Conservation (phyloP, 2,113 vertebrate genomes). For the Myocastor coypus region DNA sequence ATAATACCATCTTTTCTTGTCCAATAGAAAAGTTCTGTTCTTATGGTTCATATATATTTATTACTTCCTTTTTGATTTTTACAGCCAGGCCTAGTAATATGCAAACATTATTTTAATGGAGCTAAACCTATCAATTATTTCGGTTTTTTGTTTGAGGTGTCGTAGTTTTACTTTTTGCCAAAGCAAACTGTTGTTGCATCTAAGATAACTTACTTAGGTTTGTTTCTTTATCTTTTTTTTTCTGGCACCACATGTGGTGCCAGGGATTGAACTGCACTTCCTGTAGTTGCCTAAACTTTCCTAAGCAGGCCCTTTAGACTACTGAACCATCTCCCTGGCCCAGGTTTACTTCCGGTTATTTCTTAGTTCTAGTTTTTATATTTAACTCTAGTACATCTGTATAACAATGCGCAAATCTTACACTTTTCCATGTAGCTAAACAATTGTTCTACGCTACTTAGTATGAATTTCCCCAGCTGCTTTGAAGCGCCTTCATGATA, state of each 20-base stretch:
- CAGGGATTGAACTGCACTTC: no score
- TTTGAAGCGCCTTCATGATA: neutral
- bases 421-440: neutral
- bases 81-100: neutral
- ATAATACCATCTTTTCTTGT: neutral
- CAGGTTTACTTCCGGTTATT: neutral
- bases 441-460: neutral
- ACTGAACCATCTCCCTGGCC: no score
- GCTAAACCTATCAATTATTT: neutral
- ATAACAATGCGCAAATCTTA: neutral
- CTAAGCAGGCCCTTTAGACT: no score
- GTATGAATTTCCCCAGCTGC: neutral
- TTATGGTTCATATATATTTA: neutral
- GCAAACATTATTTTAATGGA: neutral
- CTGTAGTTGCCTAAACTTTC: no score
- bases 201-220: neutral
- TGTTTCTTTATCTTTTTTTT: neutral
- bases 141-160: neutral
- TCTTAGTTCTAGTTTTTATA: neutral
- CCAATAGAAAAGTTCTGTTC: neutral
- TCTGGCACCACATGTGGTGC: no score
- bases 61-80: constrained; percentile 38
- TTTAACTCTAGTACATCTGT: neutral
- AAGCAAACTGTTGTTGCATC: neutral
- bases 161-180: neutral